phyloP scores from a whole-genome alignment of 2,113 vertebrate species.

The Gorilla gorilla region DNA sequence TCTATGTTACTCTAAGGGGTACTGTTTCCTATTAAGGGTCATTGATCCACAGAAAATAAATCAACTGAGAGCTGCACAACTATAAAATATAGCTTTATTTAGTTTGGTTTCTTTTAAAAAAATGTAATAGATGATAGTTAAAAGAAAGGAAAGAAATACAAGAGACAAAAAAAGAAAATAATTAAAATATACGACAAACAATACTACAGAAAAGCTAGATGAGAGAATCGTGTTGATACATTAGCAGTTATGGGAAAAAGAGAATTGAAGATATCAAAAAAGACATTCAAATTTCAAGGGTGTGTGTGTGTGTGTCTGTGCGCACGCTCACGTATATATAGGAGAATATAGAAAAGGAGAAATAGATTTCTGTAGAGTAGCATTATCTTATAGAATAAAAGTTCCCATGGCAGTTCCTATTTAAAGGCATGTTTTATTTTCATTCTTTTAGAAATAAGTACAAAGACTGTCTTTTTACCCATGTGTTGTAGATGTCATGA shows the following conservation, averaged over 20 bases:
- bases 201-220: background rate
- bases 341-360: background rate
- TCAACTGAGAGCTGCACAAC: background rate
- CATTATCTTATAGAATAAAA: background rate
- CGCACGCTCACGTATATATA: background rate
- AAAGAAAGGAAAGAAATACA: background rate
- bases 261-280: background rate
- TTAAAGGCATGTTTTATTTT: background rate
- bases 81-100: background rate
- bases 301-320: background rate
- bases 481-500: background rate
- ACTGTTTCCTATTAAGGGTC: background rate
- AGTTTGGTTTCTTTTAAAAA: background rate
- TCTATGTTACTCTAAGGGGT: background rate
- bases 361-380: background rate
- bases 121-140: background rate
- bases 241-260: background rate
- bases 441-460: background rate
- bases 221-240: background rate
- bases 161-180: background rate
- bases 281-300: too few species aligned
- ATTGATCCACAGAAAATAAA: slow-evolving; percentile 47
- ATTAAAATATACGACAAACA: background rate
- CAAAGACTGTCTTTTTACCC: background rate
- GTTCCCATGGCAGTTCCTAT: background rate